Conservation (phyloP, 2,888 invertebrate species). For the Drosophila mulleri region DNA sequence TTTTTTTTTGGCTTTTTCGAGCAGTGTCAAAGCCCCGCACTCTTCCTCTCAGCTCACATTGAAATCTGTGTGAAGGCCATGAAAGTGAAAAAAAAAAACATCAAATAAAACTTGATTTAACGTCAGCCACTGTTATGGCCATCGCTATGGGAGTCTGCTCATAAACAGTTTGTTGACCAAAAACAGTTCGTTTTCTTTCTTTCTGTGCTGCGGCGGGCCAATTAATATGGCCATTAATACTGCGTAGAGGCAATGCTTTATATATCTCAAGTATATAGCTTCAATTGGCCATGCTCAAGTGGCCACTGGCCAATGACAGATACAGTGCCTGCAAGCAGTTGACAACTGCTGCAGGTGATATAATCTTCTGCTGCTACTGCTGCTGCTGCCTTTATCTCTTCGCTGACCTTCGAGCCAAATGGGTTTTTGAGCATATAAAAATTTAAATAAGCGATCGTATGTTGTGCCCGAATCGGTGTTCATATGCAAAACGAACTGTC, state of each 20-base stretch:
- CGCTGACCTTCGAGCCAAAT: constrained; percentile 63
- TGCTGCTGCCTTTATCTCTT: constrained; percentile 51
- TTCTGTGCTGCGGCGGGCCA: constrained; percentile 15
- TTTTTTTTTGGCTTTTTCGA: constrained; percentile 34
- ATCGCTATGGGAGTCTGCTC: constrained; percentile 38
- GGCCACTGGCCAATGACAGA: constrained; percentile 13
- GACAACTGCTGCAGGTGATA: constrained; percentile 26
- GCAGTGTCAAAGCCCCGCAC: constrained; percentile 25
- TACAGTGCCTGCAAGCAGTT: constrained; percentile 33
- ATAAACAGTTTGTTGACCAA: constrained; percentile 79
- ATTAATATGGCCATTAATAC: constrained; percentile 21
- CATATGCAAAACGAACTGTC: constrained; percentile 67
- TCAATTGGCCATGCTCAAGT: constrained; percentile 26
- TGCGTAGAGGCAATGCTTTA: background rate
- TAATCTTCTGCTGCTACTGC: constrained; percentile 20
- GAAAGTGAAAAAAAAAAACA: constrained; percentile 68
- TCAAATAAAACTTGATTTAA: constrained; percentile 52
- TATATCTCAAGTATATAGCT: background rate
- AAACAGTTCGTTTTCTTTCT: constrained; percentile 44
- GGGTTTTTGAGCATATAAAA: constrained; percentile 60
- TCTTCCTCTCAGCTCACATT: constrained; percentile 37
- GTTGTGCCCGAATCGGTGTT: constrained; percentile 41
- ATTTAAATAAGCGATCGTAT: constrained; percentile 58
- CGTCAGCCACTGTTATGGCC: constrained; percentile 31
- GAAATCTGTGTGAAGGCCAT: constrained; percentile 79